Base-by-base conservation (phyloP, 2,888 invertebrate species). In the Pandemis cinnamomeana region DNA sequence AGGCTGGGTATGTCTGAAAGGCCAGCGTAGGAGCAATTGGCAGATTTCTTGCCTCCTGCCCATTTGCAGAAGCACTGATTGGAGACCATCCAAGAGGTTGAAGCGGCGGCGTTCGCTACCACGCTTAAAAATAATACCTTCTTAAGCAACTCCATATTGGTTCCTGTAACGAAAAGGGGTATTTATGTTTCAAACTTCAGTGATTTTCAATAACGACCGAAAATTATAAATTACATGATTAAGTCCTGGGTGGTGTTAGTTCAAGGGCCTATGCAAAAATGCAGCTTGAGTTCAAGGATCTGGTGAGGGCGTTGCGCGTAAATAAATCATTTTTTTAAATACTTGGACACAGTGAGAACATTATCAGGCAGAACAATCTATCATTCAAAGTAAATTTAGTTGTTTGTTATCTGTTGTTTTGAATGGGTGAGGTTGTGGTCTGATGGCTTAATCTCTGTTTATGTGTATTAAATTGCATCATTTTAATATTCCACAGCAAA, bases 41-140 rank as follows among this genome's bases (percentile, higher is more conserved):
- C 98, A 27, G 96, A 96, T 87, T 97, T 97, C 87, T 96, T 97
- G 6, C 98, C 98, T 75, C 96, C 96, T 44, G 96, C 96, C 98
- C 98, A 98, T 78, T 96, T 96, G 87, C 98, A 98, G 83, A 96
- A 96, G 92, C 98, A 98, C 72, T 94, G 93, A 77, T 94, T 86
- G 10, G 96, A 20, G 95, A 87, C 97, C 97, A 84, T 95, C 95
- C 46, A 92, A 93, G 71, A 95, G 46, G 46, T 94, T 88, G 95
- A 96, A 81, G 90, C 91, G 67, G 87, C 85, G 64, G 89, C 83
- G 7, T 89, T 84, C 27, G 85, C 83, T 55, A 89, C 78, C 70
- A 87, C 80, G 78, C 83, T 84, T 41, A 91, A 76, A 51, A 89
- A 77, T 75, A 90, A 76, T n/a, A 87, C 79, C 76, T 81, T 79